Base-by-base conservation (phyloP, 2,888 invertebrate species). In the Lochmaea crataegi region DNA sequence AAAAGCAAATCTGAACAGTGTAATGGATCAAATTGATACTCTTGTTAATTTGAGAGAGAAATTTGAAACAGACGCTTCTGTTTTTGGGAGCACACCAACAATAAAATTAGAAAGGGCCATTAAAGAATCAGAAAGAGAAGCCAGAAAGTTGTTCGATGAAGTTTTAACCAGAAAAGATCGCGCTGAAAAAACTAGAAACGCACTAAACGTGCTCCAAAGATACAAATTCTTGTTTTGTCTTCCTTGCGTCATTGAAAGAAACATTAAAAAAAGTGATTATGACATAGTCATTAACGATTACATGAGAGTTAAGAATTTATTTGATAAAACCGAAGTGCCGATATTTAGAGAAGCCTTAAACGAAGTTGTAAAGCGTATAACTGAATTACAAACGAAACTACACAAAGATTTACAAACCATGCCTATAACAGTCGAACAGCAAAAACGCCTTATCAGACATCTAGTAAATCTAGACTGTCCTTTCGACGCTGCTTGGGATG, bases 231-330 rank as follows among this genome's bases (percentile, higher is more conserved):
- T 99, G 10, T 99, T 99, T 86, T 97, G 98, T 85, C 90, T 99
- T 80, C 98, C 99, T 0, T 94, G 96, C 51, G 94, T 94, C 63
- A 98, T 99, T 65, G 97, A 98, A 83, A 92, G 93, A 79, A 98
- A 97, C 82, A 96, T 99, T 75, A 92, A 94, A 80, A 94, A 95
- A 83, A 97, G 96, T 66, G 98, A 99, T 84, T 99, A 97, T 85
- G 98, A 99, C 85, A 91, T 97, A 66, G 97, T 99, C 26, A 96
- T 99, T 74, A 99, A 98, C 84, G 99, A 99, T 86, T 99, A 98
- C 85, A 94, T 96, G 1, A 90, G 99, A 80, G 99, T 97, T 4
- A 97, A 96, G 86, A 96, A 98, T 84, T 89, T 99, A 38, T 99
- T 98, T 88, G 95, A 96, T 73, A 96, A 96, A 86, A 96, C 96